Base-by-base conservation (phyloP, 92 coral and sea anemone species). In the Actinernus sp. region DNA sequence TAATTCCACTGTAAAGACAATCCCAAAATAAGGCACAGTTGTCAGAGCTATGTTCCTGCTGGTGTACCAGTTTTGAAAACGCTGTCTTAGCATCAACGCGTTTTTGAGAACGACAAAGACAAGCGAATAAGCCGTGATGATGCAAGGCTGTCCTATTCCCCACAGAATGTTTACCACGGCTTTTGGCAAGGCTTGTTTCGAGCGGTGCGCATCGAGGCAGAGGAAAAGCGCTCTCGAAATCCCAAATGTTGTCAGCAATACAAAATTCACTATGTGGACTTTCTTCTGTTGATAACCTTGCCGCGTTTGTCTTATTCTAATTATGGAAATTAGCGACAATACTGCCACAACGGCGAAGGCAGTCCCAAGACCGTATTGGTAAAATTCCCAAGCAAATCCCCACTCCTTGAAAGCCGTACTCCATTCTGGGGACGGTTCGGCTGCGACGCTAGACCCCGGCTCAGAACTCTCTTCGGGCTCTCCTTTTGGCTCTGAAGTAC, bases 81-180 rank as follows among this genome's bases (percentile, higher is more conserved):
- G 63, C 25, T 85, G 96, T 25, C 76, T 75, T 44, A 89, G 75
- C 26, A 63, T 21, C 58, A 89, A 56, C 7, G 92, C 96, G 61
- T 89, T 89, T 47, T 81, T 81, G 24, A 85, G 83, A 17, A 89
- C 90, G n/a, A 80, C 54, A 38, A 89, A 89, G 21, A 89, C 59
- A 11, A 89, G 77, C 0, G 84, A 52, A 68, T 79, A 89, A 7
- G 92, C 88, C 0, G 91, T 76, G 31, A 89, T 65, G 23, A 89
- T 31, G 11, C 96, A 85, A 13, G 96, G 96, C 44, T 89, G 92
- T 2, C 88, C 96, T 0, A 80, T 12, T 4, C 91, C 96, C 96
- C 96, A 89, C 1, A 89, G 49, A 21, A 85, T 21, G 28, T 85
- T 87, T 31, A 79, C 49, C 2, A 68, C 69, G 16, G 37, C 47